Evolutionary conservation across 2,888 invertebrate genomes (phyloP), one percentile per base, ranked within the genome.

Genomic region (Ichneumoninae sp.): DNA sequence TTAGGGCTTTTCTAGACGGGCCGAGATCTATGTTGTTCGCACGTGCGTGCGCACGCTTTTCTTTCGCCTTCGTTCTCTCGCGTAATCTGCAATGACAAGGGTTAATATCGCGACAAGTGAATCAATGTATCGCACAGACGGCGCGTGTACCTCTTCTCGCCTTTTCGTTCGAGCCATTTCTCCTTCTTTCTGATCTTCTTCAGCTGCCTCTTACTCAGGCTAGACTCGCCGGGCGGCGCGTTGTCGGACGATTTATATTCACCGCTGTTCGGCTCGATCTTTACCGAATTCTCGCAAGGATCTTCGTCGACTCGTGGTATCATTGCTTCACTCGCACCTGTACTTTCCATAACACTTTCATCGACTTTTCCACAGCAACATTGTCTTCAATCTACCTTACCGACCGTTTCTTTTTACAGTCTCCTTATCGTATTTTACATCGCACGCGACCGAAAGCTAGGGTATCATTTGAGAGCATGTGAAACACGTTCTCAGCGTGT

Each of bases 1-100:
- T 98, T 13, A 98, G 93, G 81, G 95, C 95, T 94, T 98, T 98
- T 81, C 98, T 95, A 54, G 96, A 96, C 0, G 98, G 98, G 0
- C 97, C 97, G 3, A 96, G 91, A 81, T 96, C 95, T 77, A 96
- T 94, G 87, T 97, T 97, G 83, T 96, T 96, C 79, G 95, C 95
- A 86, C 96, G 95, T 0, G 97, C 97, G 91, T 96, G 95, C 70
- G 95, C 95, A 82, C 96, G 95, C 91, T 96, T 96, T 88, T 95
- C 95, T 91, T 97, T 98, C 16, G 95, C 95, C 88, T 96, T 95
- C 66, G 95, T 95, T 89, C 96, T 96, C 91, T 98, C 98, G 88
- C 95, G 96, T 0, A 95, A 95, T 79, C 94, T 94, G 50, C 4
- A 66, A 84, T 8, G 22, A 65, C 74, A 66, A 19, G 33, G 6